Conservation (phyloP, 2,888 invertebrate genomes). For the Dendrolimus houi region DNA sequence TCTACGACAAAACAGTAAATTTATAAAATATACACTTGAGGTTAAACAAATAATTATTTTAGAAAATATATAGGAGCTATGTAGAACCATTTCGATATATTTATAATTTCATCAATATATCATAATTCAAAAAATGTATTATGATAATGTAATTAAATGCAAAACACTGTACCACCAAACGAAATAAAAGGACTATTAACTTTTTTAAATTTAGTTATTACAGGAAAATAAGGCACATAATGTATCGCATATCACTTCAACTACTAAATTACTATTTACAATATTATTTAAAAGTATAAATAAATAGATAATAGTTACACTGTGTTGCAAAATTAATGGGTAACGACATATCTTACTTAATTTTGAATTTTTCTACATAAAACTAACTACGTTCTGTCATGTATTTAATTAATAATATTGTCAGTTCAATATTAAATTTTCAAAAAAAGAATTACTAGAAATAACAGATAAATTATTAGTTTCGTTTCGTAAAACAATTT, state of each 20-base stretch:
- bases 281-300: slow-evolving; percentile 37
- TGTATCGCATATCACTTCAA: slow-evolving; percentile 46
- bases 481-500: too few relatives aligned
- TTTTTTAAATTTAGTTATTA: slow-evolving; percentile 8
- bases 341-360: too few relatives aligned
- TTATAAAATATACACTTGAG: not conserved
- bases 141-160: not conserved
- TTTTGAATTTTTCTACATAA: too few relatives aligned
- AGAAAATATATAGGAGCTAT: not conserved
- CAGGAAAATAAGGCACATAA: slow-evolving; percentile 52
- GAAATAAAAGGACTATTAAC: not conserved
- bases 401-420: too few relatives aligned
- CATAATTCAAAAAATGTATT: not conserved
- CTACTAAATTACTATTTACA: slow-evolving; percentile 48
- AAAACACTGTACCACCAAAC: not conserved
- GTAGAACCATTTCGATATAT: not conserved
- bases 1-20: too few relatives aligned
- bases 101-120: not conserved
- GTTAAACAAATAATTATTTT: not conserved
- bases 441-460: too few relatives aligned
- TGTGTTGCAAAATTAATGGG: slow-evolving; percentile 9
- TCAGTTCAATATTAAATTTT: too few relatives aligned
- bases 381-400: too few relatives aligned
- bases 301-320: slow-evolving; percentile 16
- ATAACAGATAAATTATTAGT: too few relatives aligned